phyloP scores from a whole-genome alignment of 1,140 invertebrate species.

The Meloidogyne floridensis region DNA sequence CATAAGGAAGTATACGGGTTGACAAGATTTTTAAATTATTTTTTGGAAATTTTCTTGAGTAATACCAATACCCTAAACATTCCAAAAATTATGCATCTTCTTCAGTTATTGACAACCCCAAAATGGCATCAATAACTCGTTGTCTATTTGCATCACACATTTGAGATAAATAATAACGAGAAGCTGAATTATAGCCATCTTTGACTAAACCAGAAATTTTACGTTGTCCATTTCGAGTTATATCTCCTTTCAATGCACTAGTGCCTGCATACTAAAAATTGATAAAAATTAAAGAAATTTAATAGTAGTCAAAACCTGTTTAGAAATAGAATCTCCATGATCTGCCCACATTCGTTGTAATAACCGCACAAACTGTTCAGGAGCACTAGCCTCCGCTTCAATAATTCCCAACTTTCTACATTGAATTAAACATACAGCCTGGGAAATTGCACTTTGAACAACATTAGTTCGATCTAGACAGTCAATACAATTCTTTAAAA shows the following conservation, averaged over 20 bases:
- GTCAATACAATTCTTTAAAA: constrained; percentile 55
- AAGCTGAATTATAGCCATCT: constrained; percentile 97
- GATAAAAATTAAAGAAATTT: too few relatives aligned
- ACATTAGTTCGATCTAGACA: constrained; percentile 65
- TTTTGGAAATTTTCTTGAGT: too few relatives aligned
- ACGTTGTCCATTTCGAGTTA: constrained; percentile 91
- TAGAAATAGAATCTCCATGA: constrained; percentile 70
- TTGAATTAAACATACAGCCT: constrained; percentile 68
- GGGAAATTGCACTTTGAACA: constrained; percentile 67
- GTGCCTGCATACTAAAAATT: constrained; percentile 69
- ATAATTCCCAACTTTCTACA: constrained; percentile 60
- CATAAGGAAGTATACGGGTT: too few relatives aligned
- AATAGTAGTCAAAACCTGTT: constrained; percentile 51
- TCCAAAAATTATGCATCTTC: neutral
- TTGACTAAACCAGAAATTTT: constrained; percentile 95
- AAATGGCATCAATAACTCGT: constrained; percentile 79
- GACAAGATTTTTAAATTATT: too few relatives aligned
- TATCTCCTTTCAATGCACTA: constrained; percentile 77
- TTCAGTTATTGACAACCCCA: constrained; percentile 20
- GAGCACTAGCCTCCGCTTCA: constrained; percentile 49
- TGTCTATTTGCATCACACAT: constrained; percentile 94
- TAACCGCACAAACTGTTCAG: constrained; percentile 51
- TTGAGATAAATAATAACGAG: constrained; percentile 87
- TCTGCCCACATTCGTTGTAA: constrained; percentile 70
- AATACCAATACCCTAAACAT: neutral